phyloP scores from a whole-genome alignment of 2,888 invertebrate genomes.

The Brassicogethes aeneus region DNA sequence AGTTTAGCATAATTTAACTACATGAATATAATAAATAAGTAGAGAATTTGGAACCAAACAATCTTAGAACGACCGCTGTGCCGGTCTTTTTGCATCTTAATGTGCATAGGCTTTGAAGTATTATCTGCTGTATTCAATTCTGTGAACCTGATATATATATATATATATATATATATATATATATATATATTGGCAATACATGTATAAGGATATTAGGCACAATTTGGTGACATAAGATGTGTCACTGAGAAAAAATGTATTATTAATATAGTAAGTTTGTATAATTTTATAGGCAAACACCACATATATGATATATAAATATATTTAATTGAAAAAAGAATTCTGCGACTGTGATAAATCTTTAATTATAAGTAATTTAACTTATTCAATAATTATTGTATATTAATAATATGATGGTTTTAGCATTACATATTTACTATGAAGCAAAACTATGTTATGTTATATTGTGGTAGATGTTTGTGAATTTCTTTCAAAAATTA shows the following conservation, averaged over 20 bases:
- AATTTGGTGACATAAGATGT: too few species aligned
- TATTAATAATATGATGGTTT: slow-evolving; percentile 22
- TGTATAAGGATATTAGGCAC: too few species aligned
- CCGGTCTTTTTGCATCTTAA: slow-evolving; percentile 36
- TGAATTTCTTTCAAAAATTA: slow-evolving; percentile 19
- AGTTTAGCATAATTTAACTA: slow-evolving; percentile 55
- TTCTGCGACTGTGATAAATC: slow-evolving; percentile 40
- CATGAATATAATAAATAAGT: slow-evolving; percentile 41
- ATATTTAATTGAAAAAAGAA: slow-evolving; percentile 30
- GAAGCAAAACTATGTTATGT: slow-evolving; percentile 18
- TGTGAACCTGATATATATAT: slow-evolving; percentile 34
- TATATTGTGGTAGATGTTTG: slow-evolving; percentile 33
- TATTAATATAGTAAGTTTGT: too few species aligned
- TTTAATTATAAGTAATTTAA: slow-evolving; percentile 33
- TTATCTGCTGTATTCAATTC: slow-evolving; percentile 37
- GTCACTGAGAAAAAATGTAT: too few species aligned
- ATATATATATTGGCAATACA: too few species aligned
- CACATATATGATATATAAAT: slow-evolving; percentile 27
- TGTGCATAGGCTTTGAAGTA: slow-evolving; percentile 41
- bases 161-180: neutral
- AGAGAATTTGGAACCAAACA: slow-evolving; percentile 40
- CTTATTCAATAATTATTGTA: slow-evolving; percentile 28
- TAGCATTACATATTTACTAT: slow-evolving; percentile 13
- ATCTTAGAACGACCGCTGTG: slow-evolving; percentile 31
- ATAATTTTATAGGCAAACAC: slow-evolving; percentile 27